Evolutionary conservation across 1,140 invertebrate species (phyloP).

Genomic region (Psilanteris sp.): DNA sequence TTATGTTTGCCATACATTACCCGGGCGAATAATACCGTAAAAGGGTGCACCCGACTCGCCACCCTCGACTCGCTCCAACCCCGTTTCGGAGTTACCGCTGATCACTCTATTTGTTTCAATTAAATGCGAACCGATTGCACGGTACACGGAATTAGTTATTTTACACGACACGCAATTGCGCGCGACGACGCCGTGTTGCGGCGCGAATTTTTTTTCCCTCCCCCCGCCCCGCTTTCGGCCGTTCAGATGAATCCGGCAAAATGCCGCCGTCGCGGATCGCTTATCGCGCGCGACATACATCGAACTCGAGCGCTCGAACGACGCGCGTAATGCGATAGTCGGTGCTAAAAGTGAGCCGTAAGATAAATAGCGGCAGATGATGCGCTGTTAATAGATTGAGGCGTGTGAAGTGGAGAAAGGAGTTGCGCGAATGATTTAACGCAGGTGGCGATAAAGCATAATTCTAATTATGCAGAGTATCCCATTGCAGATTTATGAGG

Average conservation of each 20-base stretch:
- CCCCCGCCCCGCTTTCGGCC: no score
- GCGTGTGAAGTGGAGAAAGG: slow-evolving; percentile 46
- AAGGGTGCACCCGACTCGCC: slow-evolving; percentile 70
- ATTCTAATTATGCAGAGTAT: slow-evolving; percentile 75
- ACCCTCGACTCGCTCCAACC: slow-evolving; percentile 54
- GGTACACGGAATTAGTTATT: slow-evolving; percentile 47
- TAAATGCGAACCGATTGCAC: slow-evolving; percentile 65
- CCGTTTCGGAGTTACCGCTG: slow-evolving; percentile 66
- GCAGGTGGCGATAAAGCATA: slow-evolving; percentile 67
- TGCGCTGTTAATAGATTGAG: slow-evolving; percentile 39
- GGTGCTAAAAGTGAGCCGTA: not conserved
- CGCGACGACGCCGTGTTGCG: not conserved
- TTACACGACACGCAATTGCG: slow-evolving; percentile 8
- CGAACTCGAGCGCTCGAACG: no score
- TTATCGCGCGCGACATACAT: no score
- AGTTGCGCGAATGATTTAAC: slow-evolving; percentile 62
- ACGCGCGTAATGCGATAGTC: not conserved
- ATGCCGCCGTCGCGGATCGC: no score
- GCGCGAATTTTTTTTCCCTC: no score
- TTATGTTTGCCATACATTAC: slow-evolving; percentile 80
- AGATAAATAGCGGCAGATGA: slow-evolving; percentile 21
- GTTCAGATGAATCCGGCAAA: no score
- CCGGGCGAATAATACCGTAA: slow-evolving; percentile 77
- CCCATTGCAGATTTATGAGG: slow-evolving; percentile 77
- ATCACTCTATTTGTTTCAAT: slow-evolving; percentile 79